Conservation (phyloP, 1,140 invertebrate genomes). For the Drosophila ercepeae region DNA sequence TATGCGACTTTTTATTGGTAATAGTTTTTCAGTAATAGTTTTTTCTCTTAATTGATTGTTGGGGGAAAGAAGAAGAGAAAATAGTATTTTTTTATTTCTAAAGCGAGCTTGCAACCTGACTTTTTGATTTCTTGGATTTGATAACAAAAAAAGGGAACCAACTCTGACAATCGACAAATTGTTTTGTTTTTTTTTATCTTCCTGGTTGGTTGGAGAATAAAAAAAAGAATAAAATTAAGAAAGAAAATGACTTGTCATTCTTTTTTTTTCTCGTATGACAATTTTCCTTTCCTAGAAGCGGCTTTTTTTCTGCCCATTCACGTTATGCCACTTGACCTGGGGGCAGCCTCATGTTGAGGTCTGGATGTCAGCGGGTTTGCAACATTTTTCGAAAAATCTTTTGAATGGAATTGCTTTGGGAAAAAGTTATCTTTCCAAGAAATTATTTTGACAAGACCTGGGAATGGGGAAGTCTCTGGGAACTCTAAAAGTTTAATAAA, state of each 20-base stretch:
- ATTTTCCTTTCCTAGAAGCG: constrained; percentile 22
- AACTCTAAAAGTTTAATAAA: no score
- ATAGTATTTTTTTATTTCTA: no score
- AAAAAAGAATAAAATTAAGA: constrained; percentile 9
- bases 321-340: constrained; percentile 58
- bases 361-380: constrained; percentile 57
- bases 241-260: constrained; percentile 56
- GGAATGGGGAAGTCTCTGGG: no score
- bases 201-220: constrained; percentile 10
- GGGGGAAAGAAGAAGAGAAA: constrained; percentile 5
- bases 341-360: constrained; percentile 29
- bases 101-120: no score
- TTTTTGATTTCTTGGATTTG: no score
- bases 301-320: constrained; percentile 56
- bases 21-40: constrained; percentile 18
- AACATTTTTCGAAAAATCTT: constrained; percentile 14
- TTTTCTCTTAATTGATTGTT: constrained; percentile 27
- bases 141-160: no score
- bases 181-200: constrained; percentile 29
- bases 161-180: no score
- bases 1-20: constrained; percentile 33
- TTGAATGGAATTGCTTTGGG: constrained; percentile 16
- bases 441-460: constrained; percentile 26
- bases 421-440: constrained; percentile 33
- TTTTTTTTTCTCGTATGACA: no score